These are phyloP conservation scores for Galemys pyrenaicus DNA, from an alignment of 2,113 vertebrate species.

Conservation along the genomic window DNA sequence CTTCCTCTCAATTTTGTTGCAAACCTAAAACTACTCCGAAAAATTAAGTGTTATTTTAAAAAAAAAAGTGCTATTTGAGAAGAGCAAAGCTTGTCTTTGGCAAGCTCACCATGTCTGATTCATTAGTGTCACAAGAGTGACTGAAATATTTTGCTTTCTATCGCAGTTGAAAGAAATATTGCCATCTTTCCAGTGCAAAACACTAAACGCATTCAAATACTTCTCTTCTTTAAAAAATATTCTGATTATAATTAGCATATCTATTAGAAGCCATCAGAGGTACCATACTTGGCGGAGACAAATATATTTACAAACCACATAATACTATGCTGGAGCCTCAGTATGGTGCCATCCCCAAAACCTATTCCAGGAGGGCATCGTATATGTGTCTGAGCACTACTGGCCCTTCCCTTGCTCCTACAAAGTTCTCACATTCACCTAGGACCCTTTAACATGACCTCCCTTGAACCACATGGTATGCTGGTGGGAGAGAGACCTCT, in stretches of 20 bases:
- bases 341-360: conserved; percentile 23
- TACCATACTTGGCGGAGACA: conserved; percentile 45
- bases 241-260: conserved; percentile 61
- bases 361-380: background rate
- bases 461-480: background rate
- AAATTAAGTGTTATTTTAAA: background rate
- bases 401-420: background rate
- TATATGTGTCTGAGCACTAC: background rate
- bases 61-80: background rate
- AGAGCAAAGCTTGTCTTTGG: conserved; percentile 56
- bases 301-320: conserved; percentile 47
- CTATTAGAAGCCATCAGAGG: conserved; percentile 52
- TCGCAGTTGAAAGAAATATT: conserved; percentile 74
- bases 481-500: background rate
- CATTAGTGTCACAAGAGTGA: conserved; percentile 67
- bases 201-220: conserved; percentile 59
- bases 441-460: background rate
- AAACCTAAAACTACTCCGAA: background rate
- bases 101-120: conserved; percentile 74
- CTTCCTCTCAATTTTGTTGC: background rate
- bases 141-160: conserved; percentile 73
- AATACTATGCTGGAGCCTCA: conserved; percentile 30
- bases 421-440: background rate
- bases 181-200: conserved; percentile 55
- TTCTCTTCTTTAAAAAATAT: conserved; percentile 55